Conservation (phyloP, 1,140 invertebrate genomes). For the Atta colombica region DNA sequence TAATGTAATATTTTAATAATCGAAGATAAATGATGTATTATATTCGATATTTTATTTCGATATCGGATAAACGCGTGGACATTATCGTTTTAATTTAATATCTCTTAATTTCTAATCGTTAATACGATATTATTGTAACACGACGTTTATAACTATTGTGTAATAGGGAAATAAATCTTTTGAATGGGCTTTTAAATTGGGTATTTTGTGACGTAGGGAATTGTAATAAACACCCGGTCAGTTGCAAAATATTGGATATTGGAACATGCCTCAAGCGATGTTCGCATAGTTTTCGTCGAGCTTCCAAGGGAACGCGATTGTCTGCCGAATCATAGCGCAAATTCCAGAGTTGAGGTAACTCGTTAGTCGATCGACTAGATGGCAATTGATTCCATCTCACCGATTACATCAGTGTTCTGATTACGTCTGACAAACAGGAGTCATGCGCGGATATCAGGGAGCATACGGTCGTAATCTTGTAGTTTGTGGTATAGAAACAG, state of each 20-base stretch:
- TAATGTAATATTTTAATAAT: not conserved
- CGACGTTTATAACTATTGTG: not conserved
- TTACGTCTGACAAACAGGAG: constrained; percentile 50
- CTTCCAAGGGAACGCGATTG: constrained; percentile 25
- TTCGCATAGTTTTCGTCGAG: constrained; percentile 35
- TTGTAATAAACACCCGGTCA: constrained; percentile 11
- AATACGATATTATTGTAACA: not conserved
- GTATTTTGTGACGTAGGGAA: not conserved
- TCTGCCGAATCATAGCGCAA: constrained; percentile 7
- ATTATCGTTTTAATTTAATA: constrained; percentile 17
- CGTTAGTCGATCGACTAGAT: constrained; percentile 41
- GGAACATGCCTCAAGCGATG: not conserved
- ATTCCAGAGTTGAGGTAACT: constrained; percentile 48
- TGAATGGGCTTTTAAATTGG: not conserved
- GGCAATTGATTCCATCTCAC: constrained; percentile 59
- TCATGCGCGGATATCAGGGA: constrained; percentile 37
- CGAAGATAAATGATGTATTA: not conserved
- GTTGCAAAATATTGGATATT: constrained; percentile 39
- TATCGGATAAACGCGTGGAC: constrained; percentile 3
- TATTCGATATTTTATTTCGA: constrained; percentile 13
- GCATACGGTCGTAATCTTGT: constrained; percentile 19
- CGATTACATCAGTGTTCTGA: constrained; percentile 40
- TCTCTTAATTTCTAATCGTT: constrained; percentile 7
- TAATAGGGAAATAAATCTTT: constrained; percentile 22
- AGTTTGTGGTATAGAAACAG: not conserved